Evolutionary conservation across 2,888 invertebrate species (phyloP).

Genomic region (Orchesella flavescens): DNA sequence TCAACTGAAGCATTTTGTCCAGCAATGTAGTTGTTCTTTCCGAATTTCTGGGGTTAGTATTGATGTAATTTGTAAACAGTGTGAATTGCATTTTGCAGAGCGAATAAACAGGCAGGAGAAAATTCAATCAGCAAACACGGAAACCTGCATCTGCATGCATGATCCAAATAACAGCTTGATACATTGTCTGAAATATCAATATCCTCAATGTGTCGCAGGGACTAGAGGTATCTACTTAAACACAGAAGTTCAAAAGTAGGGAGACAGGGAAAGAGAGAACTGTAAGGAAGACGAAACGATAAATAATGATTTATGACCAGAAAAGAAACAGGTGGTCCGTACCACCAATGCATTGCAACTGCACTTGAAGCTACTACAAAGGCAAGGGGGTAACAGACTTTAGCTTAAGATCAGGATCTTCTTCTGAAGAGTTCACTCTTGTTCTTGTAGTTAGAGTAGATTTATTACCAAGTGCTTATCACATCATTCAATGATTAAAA

Average conservation of each 20-base stretch:
- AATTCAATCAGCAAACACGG: too few relatives aligned
- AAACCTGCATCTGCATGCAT: too few relatives aligned
- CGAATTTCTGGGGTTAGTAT: too few relatives aligned
- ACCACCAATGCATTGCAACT: conserved; percentile 29
- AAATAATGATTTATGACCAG: conserved; percentile 58
- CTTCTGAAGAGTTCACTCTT: too few relatives aligned
- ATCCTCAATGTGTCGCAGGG: background rate
- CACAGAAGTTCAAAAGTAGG: conserved; percentile 16
- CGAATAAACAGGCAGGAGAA: too few relatives aligned
- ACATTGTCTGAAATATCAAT: background rate
- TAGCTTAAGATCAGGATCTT: too few relatives aligned
- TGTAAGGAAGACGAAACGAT: conserved; percentile 29
- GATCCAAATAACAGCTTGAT: too few relatives aligned
- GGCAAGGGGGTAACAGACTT: background rate
- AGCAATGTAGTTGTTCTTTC: too few relatives aligned
- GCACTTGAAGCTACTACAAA: background rate
- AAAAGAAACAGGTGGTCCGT: conserved; percentile 56
- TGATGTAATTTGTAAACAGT: too few relatives aligned
- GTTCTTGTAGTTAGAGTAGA: background rate
- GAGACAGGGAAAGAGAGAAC: background rate
- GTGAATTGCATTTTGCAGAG: too few relatives aligned
- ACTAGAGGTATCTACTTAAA: background rate
- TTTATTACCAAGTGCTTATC: conserved; percentile 1
- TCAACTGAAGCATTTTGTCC: too few relatives aligned
- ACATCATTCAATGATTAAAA: conserved; percentile 3